Percentiles rank a stretch among this genome's conserved stretches.
phyloP scores from a whole-genome alignment of 2,888 invertebrate species.

The Psococerastis gibbosa region DNA sequence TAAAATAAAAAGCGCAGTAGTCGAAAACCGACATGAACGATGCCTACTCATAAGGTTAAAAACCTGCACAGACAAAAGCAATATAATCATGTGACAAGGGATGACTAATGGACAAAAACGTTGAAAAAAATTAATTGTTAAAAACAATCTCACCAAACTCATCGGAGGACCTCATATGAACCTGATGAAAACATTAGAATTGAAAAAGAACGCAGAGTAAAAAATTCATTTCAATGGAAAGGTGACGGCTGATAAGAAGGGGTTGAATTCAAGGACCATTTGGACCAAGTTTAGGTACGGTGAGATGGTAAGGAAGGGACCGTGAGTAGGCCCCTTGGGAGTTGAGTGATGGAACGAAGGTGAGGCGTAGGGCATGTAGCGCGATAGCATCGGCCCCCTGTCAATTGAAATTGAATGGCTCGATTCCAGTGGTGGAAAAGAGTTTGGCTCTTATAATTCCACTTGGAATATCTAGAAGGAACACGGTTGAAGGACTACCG shows the following conservation, averaged over 20 bases:
- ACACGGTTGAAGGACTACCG: too few relatives aligned
- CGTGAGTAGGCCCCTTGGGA: neutral
- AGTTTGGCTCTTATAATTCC: too few relatives aligned
- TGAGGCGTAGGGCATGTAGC: neutral
- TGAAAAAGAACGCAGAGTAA: too few relatives aligned
- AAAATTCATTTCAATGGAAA: neutral
- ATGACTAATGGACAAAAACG: neutral
- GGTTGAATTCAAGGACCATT: too few relatives aligned
- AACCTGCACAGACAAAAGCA: too few relatives aligned
- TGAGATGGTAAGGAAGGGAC: neutral
- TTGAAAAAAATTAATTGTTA: neutral
- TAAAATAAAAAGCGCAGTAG: too few relatives aligned
- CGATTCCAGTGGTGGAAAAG: too few relatives aligned
- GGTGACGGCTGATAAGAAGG: neutral
- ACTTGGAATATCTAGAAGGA: too few relatives aligned
- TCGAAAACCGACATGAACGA: too few relatives aligned
- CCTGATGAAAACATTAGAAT: neutral
- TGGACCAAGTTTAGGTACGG: neutral
- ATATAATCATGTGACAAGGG: neutral
- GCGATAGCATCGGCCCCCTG: neutral
- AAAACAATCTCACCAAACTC: neutral
- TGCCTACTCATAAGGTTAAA: too few relatives aligned
- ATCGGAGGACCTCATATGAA: neutral
- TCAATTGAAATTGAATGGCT: too few relatives aligned
- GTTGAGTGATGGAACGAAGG: neutral